Conservation (phyloP, 1,140 invertebrate species). For the Achatina immaculata region DNA sequence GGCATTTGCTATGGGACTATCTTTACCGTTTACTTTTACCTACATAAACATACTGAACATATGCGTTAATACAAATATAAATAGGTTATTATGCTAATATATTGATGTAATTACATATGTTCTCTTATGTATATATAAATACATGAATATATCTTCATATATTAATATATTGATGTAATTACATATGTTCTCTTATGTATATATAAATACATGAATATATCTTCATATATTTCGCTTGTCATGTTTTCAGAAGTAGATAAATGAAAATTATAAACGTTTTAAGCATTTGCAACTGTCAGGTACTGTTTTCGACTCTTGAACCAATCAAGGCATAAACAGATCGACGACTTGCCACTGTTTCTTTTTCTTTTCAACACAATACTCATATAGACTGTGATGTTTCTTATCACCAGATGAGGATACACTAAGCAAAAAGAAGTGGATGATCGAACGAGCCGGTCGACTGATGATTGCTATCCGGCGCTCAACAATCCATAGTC, state of each 20-base stretch:
- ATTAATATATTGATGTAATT: background rate
- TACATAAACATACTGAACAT: too few species aligned
- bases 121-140: background rate
- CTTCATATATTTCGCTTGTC: background rate
- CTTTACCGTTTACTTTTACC: too few species aligned
- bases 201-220: background rate
- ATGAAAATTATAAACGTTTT: too few species aligned
- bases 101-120: background rate
- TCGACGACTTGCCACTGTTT: too few species aligned
- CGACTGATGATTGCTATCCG: background rate
- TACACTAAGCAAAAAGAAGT: constrained; percentile 7
- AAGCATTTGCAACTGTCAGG: too few species aligned
- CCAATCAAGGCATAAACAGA: too few species aligned
- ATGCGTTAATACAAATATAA: background rate
- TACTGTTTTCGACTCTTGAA: too few species aligned
- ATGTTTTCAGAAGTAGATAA: too few species aligned
- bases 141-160: background rate
- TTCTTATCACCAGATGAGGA: background rate
- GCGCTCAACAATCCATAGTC: background rate
- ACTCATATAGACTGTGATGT: too few species aligned
- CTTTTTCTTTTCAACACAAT: too few species aligned
- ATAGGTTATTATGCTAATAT: background rate
- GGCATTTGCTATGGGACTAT: too few species aligned
- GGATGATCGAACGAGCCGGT: constrained; percentile 4
- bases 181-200: background rate